Conservation (phyloP, 2,113 vertebrate species). For the Phalacrocorax carbo region DNA sequence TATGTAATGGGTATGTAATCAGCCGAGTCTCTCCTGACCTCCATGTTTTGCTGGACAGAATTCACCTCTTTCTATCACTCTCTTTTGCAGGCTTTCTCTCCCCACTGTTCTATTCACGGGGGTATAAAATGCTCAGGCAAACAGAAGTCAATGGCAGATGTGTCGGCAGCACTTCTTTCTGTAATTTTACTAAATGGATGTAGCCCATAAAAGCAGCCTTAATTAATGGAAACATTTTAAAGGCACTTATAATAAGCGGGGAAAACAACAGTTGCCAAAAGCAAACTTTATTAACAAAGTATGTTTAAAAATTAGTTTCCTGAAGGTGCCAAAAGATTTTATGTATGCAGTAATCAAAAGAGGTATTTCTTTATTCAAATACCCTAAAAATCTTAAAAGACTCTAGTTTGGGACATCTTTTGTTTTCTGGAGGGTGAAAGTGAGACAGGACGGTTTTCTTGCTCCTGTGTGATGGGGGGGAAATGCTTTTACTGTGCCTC, state of each 20-base stretch:
- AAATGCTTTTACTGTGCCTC: conserved; percentile 9
- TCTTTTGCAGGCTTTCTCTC: not conserved
- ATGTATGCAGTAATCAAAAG: not conserved
- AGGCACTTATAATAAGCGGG: conserved; percentile 21
- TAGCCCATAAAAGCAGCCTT: conserved; percentile 36
- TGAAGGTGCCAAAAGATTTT: conserved; percentile 17
- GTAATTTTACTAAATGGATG: conserved; percentile 45
- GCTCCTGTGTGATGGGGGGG: not conserved
- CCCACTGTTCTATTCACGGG: not conserved
- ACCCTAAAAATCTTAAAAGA: not conserved
- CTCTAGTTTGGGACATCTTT: not conserved
- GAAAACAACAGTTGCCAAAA: conserved; percentile 51
- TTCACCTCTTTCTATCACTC: conserved; percentile 31
- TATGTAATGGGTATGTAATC: not conserved
- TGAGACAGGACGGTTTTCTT: not conserved
- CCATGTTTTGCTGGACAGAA: conserved; percentile 52
- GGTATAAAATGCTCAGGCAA: conserved; percentile 30
- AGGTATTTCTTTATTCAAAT: not conserved
- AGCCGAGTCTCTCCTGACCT: conserved; percentile 1
- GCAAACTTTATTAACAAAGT: conserved; percentile 38
- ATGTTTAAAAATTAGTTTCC: conserved; percentile 20
- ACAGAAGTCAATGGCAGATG: conserved; percentile 54
- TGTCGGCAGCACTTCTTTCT: conserved; percentile 15
- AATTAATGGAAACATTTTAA: conserved; percentile 58
- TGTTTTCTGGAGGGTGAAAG: not conserved